Evolutionary conservation across 1,140 invertebrate genomes (phyloP).

Genomic region (Drosophila murphyi): DNA sequence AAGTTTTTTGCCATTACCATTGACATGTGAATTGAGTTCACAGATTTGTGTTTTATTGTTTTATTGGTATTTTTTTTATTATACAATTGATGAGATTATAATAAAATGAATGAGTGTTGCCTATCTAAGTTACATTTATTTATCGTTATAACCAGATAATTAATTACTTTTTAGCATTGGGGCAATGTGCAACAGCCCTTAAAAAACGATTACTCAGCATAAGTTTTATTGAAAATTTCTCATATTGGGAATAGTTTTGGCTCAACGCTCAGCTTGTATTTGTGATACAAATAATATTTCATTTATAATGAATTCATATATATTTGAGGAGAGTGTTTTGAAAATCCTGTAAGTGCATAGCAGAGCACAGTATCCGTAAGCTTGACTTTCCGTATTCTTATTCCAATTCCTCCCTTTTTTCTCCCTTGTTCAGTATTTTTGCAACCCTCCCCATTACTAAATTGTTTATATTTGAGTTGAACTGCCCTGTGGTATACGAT

Average conservation of each 20-base stretch:
- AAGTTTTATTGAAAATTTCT: constrained; percentile 2
- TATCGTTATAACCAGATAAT: constrained; percentile 42
- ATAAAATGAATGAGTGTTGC: constrained; percentile 49
- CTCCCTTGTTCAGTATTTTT: background rate
- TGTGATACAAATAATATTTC: background rate
- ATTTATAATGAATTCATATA: background rate
- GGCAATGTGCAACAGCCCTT: background rate
- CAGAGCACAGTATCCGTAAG: no score
- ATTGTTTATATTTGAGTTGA: constrained; percentile 70
- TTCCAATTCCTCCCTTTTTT: background rate
- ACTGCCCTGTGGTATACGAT: constrained; percentile 45
- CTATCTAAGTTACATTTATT: constrained; percentile 32
- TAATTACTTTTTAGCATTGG: constrained; percentile 50
- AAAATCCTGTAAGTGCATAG: no score
- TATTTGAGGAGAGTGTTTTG: no score
- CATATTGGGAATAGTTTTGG: background rate
- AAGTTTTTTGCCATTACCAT: constrained; percentile 45
- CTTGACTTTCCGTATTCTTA: no score
- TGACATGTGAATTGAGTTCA: constrained; percentile 30
- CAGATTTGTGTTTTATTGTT: constrained; percentile 7
- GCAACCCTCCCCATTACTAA: background rate
- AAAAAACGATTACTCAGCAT: constrained; percentile 24
- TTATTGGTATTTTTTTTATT: constrained; percentile 6
- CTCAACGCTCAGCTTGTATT: background rate
- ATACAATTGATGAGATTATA: constrained; percentile 58